phyloP scores from a whole-genome alignment of 2,113 vertebrate genomes.

The Bubo scandiacus region DNA sequence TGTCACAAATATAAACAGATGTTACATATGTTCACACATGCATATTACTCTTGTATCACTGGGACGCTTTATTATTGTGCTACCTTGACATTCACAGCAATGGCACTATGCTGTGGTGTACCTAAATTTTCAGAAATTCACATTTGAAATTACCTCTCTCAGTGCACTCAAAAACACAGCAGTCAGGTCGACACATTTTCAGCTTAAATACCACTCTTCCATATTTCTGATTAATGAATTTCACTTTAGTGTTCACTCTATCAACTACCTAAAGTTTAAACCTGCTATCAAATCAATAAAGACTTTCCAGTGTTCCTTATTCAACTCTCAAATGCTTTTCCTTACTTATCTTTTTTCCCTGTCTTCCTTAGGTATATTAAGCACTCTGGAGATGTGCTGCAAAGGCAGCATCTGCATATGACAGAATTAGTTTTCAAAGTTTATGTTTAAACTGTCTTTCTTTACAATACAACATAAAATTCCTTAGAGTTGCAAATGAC shows the following conservation, averaged over 20 bases:
- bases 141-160: not conserved
- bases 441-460: not conserved
- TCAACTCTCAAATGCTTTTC: not conserved
- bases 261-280: not conserved
- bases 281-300: not conserved
- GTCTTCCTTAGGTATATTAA: not conserved
- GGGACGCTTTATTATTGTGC: not conserved
- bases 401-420: not conserved
- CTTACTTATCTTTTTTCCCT: not conserved
- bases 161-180: not conserved
- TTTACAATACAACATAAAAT: not conserved
- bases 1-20: not conserved
- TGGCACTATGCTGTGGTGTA: too few species aligned
- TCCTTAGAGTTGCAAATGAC: not conserved
- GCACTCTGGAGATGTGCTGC: not conserved
- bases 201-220: not conserved
- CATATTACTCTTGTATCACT: not conserved
- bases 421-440: not conserved
- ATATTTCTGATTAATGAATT: not conserved
- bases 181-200: not conserved
- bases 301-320: not conserved
- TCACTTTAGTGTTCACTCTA: not conserved
- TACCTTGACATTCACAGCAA: not conserved
- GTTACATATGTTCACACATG: accelerated
- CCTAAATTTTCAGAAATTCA: not conserved